These are phyloP conservation scores for Coelopa frigida DNA, from an alignment of 1,140 invertebrate genomes.

Conservation along the genomic window DNA sequence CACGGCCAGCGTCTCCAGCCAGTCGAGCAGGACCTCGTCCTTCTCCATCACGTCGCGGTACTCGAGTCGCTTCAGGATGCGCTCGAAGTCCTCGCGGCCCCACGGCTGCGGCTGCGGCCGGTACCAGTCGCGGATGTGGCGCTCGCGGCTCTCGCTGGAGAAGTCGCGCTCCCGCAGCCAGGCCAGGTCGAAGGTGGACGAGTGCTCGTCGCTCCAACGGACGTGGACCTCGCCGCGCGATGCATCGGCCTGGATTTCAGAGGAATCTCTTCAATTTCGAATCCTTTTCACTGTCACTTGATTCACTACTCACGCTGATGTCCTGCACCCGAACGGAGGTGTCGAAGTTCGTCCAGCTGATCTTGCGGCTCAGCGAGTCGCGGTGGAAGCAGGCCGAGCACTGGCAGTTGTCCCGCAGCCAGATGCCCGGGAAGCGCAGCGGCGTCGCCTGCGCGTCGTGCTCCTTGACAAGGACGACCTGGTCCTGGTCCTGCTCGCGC, in stretches of 20 bases:
- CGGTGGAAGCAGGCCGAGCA: slow-evolving; percentile 57
- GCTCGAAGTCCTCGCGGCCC: slow-evolving; percentile 49
- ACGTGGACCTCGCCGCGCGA: slow-evolving; percentile 17
- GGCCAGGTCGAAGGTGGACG: slow-evolving; percentile 38
- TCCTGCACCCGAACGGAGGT: slow-evolving; percentile 21
- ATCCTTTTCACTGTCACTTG: not conserved
- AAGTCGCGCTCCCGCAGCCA: slow-evolving; percentile 59
- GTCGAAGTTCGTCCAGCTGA: slow-evolving; percentile 29
- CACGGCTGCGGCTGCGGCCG: slow-evolving; percentile 49
- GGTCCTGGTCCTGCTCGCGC: slow-evolving; percentile 7
- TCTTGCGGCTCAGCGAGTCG: slow-evolving; percentile 51
- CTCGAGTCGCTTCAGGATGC: slow-evolving; percentile 48
- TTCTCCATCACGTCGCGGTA: slow-evolving; percentile 49
- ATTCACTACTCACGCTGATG: slow-evolving; percentile 13
- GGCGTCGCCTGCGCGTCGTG: slow-evolving; percentile 15
- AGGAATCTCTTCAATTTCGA: not conserved
- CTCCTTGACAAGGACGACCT: slow-evolving; percentile 13
- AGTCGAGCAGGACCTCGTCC: slow-evolving; percentile 48
- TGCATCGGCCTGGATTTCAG: not conserved
- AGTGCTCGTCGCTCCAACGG: slow-evolving; percentile 55
- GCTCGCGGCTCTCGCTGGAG: slow-evolving; percentile 43
- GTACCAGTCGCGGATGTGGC: slow-evolving; percentile 48
- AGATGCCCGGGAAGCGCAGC: slow-evolving; percentile 54
- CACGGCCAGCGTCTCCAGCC: slow-evolving; percentile 51
- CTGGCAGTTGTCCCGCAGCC: slow-evolving; percentile 63